Percentiles rank a stretch among this genome's conserved stretches.
These are phyloP conservation scores for Periphyllus acericola DNA, from an alignment of 2,888 invertebrate genomes.

Conservation along the genomic window DNA sequence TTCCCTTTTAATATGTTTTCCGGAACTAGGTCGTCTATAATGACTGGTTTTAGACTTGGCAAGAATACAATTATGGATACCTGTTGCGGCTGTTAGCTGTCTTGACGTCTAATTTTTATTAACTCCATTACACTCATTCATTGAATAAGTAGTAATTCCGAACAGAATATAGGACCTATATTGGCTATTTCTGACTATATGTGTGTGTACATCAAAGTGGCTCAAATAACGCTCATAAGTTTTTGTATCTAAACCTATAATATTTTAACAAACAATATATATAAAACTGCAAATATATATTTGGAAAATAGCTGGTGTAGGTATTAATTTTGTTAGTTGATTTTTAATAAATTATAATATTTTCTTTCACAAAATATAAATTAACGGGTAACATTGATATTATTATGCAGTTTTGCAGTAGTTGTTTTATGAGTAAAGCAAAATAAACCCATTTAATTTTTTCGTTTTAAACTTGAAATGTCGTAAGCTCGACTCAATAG, in stretches of 20 bases:
- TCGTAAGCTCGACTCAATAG: no score
- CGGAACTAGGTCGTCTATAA: constrained; percentile 31
- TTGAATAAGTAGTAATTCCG: not conserved
- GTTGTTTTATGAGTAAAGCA: no score
- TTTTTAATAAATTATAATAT: no score
- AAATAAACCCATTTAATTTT: no score
- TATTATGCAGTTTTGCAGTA: no score
- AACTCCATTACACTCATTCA: constrained; percentile 6
- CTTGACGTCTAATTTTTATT: constrained; percentile 2
- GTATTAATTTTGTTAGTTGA: no score
- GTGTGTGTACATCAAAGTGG: not conserved
- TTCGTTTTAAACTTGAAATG: no score
- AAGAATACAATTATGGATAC: constrained; percentile 11
- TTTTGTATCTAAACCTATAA: not conserved
- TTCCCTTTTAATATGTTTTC: constrained; percentile 41
- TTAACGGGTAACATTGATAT: no score
- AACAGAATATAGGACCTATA: not conserved
- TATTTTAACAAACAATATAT: not conserved
- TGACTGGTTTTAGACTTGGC: not conserved
- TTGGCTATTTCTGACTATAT: not conserved
- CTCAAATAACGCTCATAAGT: not conserved
- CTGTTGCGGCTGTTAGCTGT: no score
- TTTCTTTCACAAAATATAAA: no score
- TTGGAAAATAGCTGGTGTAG: no score
- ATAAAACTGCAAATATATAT: not conserved